Percentiles rank a stretch among this genome's conserved stretches.
Evolutionary conservation across 2,888 invertebrate genomes (phyloP).

Genomic region (Tridacna gigas): DNA sequence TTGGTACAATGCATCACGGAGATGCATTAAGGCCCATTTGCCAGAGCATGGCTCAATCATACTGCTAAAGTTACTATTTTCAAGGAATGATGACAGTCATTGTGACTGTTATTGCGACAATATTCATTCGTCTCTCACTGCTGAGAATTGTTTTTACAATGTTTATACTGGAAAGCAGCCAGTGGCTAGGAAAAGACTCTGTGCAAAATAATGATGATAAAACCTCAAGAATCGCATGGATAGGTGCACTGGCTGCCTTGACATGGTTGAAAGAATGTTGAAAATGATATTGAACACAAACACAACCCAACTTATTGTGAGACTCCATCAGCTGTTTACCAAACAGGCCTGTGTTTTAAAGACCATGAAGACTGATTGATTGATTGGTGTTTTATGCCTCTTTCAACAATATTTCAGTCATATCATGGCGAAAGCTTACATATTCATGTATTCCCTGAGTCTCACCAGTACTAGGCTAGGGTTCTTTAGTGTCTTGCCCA

Average conservation of each 20-base stretch:
- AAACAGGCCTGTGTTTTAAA: too few species aligned
- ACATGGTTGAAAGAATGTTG: background rate
- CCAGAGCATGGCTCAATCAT: too few species aligned
- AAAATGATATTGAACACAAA: background rate
- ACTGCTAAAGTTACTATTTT: background rate
- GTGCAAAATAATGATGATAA: background rate
- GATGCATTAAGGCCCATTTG: too few species aligned
- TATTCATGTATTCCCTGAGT: background rate
- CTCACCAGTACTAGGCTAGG: background rate
- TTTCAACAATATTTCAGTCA: background rate
- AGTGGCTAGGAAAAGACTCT: background rate
- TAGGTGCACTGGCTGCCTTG: background rate
- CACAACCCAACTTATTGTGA: too few species aligned
- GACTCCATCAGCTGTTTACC: too few species aligned
- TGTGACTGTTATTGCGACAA: background rate
- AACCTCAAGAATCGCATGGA: background rate
- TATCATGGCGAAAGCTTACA: background rate
- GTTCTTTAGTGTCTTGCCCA: too few species aligned
- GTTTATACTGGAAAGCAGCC: background rate
- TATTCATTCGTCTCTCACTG: background rate
- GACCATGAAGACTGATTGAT: too few species aligned
- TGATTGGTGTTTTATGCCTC: background rate
- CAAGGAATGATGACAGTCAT: background rate
- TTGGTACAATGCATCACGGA: too few species aligned
- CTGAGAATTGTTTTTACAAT: too few species aligned